Evolutionary conservation across 2,113 vertebrate species (phyloP).

Genomic region (Picathartes gymnocephalus): DNA sequence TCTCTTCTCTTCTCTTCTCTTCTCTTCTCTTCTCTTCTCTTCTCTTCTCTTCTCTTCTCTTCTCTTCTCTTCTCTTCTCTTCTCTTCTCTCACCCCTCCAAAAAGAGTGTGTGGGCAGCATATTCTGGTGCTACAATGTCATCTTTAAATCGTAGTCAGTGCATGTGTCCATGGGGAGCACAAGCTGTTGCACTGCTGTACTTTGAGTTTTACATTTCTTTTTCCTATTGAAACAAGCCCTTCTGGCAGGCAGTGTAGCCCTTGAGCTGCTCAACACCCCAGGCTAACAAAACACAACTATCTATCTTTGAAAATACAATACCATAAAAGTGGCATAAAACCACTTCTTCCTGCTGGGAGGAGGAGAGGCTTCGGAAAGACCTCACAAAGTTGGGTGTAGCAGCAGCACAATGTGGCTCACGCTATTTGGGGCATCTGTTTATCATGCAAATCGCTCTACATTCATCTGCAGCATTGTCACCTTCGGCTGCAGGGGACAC

Average conservation of each 20-base stretch:
- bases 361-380: background rate
- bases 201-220: background rate
- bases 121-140: background rate
- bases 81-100: background rate
- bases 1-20: background rate
- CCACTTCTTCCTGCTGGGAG: background rate
- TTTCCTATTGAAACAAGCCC: background rate
- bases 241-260: background rate
- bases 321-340: background rate
- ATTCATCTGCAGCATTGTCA: background rate
- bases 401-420: background rate
- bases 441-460: background rate
- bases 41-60: background rate
- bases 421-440: background rate
- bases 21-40: background rate
- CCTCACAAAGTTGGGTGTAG: background rate
- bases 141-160: background rate
- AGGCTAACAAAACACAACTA: background rate
- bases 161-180: background rate
- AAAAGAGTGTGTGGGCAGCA: background rate
- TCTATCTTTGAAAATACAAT: background rate
- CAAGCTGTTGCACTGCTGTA: background rate
- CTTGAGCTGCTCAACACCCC: background rate
- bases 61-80: background rate
- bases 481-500: background rate